These are phyloP conservation scores for Drosophila formosana DNA, from an alignment of 2,888 invertebrate genomes.

Conservation along the genomic window DNA sequence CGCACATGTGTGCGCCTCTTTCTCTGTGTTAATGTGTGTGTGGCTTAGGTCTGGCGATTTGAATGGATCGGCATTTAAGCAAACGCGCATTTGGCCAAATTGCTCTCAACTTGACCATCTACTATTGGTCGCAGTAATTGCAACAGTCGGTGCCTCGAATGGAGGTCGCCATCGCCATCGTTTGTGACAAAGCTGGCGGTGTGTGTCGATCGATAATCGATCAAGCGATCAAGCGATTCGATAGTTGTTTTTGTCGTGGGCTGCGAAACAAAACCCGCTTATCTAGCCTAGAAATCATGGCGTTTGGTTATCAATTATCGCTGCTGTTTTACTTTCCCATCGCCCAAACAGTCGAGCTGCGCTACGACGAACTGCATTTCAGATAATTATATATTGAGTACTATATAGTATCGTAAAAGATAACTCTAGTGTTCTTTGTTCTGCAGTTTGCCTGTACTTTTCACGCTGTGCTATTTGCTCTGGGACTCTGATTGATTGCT, in stretches of 20 bases:
- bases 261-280: constrained; percentile 41
- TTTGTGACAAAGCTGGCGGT: not conserved
- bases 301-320: constrained; percentile 43
- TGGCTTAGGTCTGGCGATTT: constrained; percentile 38
- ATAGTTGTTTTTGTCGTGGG: constrained; percentile 48
- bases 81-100: constrained; percentile 54
- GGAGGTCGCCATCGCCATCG: constrained; percentile 13
- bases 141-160: constrained; percentile 15
- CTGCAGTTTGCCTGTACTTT: constrained; percentile 4
- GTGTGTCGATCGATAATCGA: constrained; percentile 4
- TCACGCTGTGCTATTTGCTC: constrained; percentile 47
- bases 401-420: not conserved
- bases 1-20: constrained; percentile 52
- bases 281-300: constrained; percentile 49
- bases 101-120: constrained; percentile 64
- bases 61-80: constrained; percentile 33
- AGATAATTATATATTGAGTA: not conserved
- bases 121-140: constrained; percentile 46
- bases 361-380: not conserved
- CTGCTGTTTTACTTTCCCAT: constrained; percentile 49
- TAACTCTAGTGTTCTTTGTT: not conserved
- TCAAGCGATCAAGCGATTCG: constrained; percentile 26
- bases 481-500: constrained; percentile 66
- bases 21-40: constrained; percentile 3
- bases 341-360: not conserved